Evolutionary conservation across 2,113 vertebrate species (phyloP).

Genomic region (Charadrius vociferus): DNA sequence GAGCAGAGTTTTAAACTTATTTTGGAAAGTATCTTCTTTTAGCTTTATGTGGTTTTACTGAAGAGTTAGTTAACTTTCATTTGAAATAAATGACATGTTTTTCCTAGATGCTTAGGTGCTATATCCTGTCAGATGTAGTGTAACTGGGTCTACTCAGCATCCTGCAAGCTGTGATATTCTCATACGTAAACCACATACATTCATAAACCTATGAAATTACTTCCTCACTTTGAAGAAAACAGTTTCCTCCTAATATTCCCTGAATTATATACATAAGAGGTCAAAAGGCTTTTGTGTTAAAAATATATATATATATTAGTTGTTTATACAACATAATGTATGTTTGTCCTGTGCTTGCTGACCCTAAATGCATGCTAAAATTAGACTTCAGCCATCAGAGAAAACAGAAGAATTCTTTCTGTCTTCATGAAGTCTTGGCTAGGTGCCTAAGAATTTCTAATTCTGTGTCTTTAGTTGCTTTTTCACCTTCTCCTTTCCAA

Average conservation of each 20-base stretch:
- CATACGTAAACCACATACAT: not conserved
- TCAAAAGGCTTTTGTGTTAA: not conserved
- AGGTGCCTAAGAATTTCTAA: not conserved
- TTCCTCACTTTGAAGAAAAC: not conserved
- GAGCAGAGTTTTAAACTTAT: not conserved
- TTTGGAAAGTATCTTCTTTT: not conserved
- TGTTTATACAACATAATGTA: not conserved
- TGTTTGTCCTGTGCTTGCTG: not conserved
- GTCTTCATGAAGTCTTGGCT: not conserved
- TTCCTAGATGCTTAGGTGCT: too few species aligned
- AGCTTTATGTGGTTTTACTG: not conserved
- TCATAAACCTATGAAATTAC: not conserved
- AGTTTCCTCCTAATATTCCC: not conserved
- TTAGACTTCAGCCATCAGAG: not conserved
- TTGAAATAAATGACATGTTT: not conserved
- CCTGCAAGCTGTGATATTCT: not conserved
- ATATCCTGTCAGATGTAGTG: too few species aligned
- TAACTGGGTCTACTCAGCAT: not conserved
- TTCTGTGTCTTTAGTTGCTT: not conserved
- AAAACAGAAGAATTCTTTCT: not conserved
- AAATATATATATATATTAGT: not conserved
- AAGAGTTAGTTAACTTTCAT: not conserved
- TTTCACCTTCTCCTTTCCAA: not conserved
- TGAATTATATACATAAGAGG: not conserved
- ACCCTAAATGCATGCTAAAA: not conserved